A percentile compares a stretch with the other conserved stretches of the same genome.
These are phyloP conservation scores for Siderastrea radians DNA, from an alignment of 92 coral and sea anemone genomes.

Conservation along the genomic window DNA sequence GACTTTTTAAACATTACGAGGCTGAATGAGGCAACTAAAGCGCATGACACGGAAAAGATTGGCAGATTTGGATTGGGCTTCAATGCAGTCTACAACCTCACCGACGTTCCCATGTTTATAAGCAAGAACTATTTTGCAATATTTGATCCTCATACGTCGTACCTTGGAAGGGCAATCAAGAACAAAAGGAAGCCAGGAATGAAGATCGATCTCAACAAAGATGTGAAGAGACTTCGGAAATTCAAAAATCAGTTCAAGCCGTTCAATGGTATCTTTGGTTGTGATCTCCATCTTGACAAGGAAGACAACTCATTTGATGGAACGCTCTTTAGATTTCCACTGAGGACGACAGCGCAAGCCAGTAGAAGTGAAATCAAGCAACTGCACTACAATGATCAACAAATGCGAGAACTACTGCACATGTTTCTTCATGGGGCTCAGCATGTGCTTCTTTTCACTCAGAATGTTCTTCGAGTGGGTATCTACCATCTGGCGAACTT, in stretches of 20 bases:
- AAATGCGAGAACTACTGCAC: slow-evolving; percentile 70
- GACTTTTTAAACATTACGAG: slow-evolving; percentile 92
- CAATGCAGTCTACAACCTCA: slow-evolving; percentile 92
- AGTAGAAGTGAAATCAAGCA: slow-evolving; percentile 80
- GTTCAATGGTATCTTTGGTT: slow-evolving; percentile 80
- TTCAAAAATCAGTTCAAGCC: slow-evolving; percentile 81
- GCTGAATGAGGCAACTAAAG: slow-evolving; percentile 92
- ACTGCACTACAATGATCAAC: slow-evolving; percentile 62
- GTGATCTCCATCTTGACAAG: slow-evolving; percentile 54
- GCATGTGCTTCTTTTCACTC: slow-evolving; percentile 85
- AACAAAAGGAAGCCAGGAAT: slow-evolving; percentile 82
- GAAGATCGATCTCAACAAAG: slow-evolving; percentile 66
- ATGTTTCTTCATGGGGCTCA: slow-evolving; percentile 74
- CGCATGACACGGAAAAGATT: slow-evolving; percentile 81
- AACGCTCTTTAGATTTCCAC: slow-evolving; percentile 83
- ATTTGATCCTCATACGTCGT: slow-evolving; percentile 88
- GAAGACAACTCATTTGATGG: slow-evolving; percentile 63
- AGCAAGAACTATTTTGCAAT: slow-evolving; percentile 74
- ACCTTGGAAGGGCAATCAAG: slow-evolving; percentile 79
- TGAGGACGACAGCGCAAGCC: slow-evolving; percentile 73
- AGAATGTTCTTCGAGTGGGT: slow-evolving; percentile 76
- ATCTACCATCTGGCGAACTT: slow-evolving; percentile 62
- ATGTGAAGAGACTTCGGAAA: slow-evolving; percentile 55
- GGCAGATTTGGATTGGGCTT: slow-evolving; percentile 96
- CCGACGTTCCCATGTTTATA: slow-evolving; percentile 92